These are phyloP conservation scores for Tapirus terrestris DNA, from an alignment of 2,113 vertebrate genomes.

Conservation along the genomic window DNA sequence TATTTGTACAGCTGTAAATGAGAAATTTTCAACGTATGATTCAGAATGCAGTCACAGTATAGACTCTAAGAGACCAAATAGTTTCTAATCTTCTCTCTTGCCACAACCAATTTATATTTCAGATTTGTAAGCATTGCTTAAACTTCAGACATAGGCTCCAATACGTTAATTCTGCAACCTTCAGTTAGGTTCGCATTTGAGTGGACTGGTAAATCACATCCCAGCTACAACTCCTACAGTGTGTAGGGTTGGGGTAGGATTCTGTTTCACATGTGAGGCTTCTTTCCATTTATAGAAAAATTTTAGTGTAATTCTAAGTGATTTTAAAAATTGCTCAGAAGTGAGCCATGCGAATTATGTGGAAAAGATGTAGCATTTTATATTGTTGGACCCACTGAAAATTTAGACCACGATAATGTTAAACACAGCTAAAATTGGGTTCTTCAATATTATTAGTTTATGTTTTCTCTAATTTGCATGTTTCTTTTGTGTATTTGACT, in stretches of 20 bases:
- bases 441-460: not conserved
- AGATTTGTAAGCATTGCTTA: not conserved
- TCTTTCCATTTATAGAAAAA: not conserved
- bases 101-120: conserved; percentile 10
- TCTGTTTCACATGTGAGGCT: not conserved
- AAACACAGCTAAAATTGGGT: not conserved
- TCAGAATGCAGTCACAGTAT: not conserved
- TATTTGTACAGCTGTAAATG: not conserved
- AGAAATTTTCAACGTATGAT: not conserved
- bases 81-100: not conserved
- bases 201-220: not conserved
- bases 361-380: not conserved
- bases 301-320: not conserved
- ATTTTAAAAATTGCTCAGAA: not conserved
- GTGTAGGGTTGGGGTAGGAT: not conserved
- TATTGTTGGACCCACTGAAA: not conserved
- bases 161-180: not conserved
- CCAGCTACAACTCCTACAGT: not conserved
- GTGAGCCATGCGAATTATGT: not conserved
- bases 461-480: conserved; percentile 6
- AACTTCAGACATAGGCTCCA: not conserved
- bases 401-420: not conserved
- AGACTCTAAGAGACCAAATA: not conserved
- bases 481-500: not conserved
- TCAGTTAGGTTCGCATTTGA: not conserved